A percentile compares a stretch with the other conserved stretches of the same genome.
Conservation (phyloP, 2,113 vertebrate species). For the Poicephalus gulielmi region DNA sequence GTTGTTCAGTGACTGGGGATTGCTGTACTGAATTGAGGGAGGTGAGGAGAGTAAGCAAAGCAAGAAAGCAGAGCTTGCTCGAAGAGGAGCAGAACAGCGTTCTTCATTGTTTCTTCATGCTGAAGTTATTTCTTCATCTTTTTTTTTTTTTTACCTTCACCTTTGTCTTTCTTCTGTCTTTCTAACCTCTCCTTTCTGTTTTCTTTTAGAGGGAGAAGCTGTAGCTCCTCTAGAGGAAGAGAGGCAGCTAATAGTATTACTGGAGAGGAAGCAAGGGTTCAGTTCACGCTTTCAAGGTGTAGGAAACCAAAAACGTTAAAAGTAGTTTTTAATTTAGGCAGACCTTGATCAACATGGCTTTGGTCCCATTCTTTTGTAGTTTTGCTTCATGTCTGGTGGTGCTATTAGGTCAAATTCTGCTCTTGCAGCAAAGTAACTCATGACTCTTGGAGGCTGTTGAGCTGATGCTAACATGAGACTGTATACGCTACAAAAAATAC, state of each 20-base stretch:
- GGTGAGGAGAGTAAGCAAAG: neutral
- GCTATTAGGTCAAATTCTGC: neutral
- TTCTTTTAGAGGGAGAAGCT: neutral
- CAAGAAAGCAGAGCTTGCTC: neutral
- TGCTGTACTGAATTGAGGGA: neutral
- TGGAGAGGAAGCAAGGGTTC: neutral
- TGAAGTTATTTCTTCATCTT: neutral
- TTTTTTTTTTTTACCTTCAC: neutral
- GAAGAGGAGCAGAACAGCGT: rapidly evolving
- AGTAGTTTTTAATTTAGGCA: neutral
- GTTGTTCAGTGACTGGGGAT: rapidly evolving
- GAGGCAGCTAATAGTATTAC: neutral
- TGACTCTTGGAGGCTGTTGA: neutral
- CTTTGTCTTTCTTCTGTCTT: neutral
- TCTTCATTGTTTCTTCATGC: neutral
- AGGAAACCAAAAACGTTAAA: neutral
- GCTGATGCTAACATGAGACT: neutral
- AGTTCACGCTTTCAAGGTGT: neutral
- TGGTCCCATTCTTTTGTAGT: neutral
- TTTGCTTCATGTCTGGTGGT: neutral
- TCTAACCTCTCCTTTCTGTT: neutral
- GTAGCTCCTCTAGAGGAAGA: neutral
- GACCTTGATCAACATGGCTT: neutral
- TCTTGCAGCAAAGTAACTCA: neutral
- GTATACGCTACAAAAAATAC: neutral